Conservation (phyloP, 2,888 invertebrate genomes). For the Dastarcus helophoroides region DNA sequence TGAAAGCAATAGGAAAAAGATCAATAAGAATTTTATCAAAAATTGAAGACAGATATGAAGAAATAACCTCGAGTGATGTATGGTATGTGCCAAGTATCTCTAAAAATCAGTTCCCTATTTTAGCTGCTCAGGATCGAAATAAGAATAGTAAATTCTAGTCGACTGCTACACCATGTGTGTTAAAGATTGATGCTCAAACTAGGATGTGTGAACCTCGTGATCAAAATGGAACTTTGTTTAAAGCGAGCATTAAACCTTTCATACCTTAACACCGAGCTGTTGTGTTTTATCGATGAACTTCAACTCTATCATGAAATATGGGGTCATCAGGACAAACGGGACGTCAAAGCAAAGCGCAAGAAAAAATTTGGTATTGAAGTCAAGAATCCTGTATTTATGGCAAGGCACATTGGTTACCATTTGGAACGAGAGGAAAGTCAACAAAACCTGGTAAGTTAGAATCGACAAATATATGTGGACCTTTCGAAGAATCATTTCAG, state of each 20-base stretch:
- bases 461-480: slow-evolving; percentile 21
- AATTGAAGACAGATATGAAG: too few relatives aligned
- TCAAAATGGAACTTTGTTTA: slow-evolving; percentile 15
- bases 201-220: slow-evolving; percentile 18
- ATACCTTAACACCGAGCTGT: slow-evolving; percentile 10
- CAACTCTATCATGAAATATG: slow-evolving; percentile 25
- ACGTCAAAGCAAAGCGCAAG: slow-evolving; percentile 21
- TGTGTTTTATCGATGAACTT: too few relatives aligned
- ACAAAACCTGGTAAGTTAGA: slow-evolving; percentile 20
- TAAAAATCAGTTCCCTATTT: too few relatives aligned
- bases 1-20: not conserved
- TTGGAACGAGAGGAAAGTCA: slow-evolving; percentile 17
- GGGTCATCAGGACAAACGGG: slow-evolving; percentile 26
- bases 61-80: too few relatives aligned
- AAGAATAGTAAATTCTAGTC: too few relatives aligned
- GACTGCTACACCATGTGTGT: too few relatives aligned
- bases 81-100: too few relatives aligned
- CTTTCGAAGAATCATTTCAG: slow-evolving; percentile 14
- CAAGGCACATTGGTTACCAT: slow-evolving; percentile 21
- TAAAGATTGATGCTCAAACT: too few relatives aligned
- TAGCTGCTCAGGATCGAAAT: too few relatives aligned
- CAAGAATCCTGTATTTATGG: slow-evolving; percentile 22
- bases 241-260: slow-evolving; percentile 17
- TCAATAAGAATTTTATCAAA: not conserved
- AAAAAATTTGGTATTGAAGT: slow-evolving; percentile 20